Evolutionary conservation across 2,888 invertebrate species (phyloP).

Genomic region (Uloborus plumipes): DNA sequence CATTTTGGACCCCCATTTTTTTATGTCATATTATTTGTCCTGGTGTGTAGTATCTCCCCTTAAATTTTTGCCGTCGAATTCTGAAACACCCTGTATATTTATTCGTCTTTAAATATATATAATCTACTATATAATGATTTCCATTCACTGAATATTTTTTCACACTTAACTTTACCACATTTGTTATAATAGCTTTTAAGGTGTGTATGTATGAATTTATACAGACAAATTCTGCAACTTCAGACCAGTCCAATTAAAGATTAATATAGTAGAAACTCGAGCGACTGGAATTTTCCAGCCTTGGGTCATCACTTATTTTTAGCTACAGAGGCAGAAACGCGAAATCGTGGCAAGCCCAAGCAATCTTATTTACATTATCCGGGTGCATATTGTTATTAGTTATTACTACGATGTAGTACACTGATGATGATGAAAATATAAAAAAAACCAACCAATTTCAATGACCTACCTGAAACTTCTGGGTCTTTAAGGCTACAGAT

Average conservation of each 20-base stretch:
- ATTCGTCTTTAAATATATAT: not conserved
- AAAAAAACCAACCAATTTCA: too few species aligned
- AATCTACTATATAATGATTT: constrained; percentile 28
- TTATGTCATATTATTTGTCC: too few species aligned
- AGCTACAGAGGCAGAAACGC: constrained; percentile 22
- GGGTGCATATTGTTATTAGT: constrained; percentile 6
- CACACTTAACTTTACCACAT: constrained; percentile 41
- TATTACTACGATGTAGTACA: too few species aligned
- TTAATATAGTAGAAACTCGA: not conserved
- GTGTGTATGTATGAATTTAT: constrained; percentile 30
- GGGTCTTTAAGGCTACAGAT: too few species aligned
- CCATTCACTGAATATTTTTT: constrained; percentile 28
- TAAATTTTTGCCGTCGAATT: too few species aligned
- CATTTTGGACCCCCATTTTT: too few species aligned
- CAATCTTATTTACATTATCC: constrained; percentile 10
- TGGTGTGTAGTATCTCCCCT: too few species aligned
- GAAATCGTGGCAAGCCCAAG: constrained; percentile 40
- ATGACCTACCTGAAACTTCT: too few species aligned
- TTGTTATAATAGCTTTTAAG: constrained; percentile 36
- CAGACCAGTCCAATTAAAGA: too few species aligned
- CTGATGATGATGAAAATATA: too few species aligned
- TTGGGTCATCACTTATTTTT: constrained; percentile 19
- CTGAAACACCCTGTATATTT: too few species aligned
- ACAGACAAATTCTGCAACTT: constrained; percentile 9
- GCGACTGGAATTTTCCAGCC: constrained; percentile 7